Evolutionary conservation across 2,797 vertebrate species (phyloP).

Genomic region (Sebastes wilsoni): DNA sequence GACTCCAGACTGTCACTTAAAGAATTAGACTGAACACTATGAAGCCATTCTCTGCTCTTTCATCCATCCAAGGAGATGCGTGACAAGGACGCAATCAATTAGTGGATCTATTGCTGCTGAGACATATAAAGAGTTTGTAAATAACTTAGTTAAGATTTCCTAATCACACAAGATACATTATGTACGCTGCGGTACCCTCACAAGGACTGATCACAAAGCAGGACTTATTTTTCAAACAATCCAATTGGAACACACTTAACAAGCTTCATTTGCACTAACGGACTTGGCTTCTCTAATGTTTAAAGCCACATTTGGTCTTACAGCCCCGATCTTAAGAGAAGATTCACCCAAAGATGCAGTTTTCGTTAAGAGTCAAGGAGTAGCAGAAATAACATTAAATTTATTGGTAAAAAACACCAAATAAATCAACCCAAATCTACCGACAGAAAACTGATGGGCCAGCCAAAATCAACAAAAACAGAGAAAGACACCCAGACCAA

Average conservation of each 20-base stretch:
- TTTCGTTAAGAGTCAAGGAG: neutral
- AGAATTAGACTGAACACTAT: conserved; percentile 9
- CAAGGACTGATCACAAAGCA: neutral
- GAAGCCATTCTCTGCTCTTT: conserved; percentile 6
- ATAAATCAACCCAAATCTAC: neutral
- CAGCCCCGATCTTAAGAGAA: neutral
- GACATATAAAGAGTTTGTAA: neutral
- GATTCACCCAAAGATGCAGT: neutral
- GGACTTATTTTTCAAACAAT: neutral
- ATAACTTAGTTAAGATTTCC: neutral
- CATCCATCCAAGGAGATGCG: neutral
- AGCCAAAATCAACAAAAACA: neutral
- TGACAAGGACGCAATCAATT: conserved; percentile 20
- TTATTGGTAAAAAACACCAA: neutral
- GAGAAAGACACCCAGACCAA: neutral
- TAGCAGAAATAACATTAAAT: neutral
- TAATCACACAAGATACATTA: neutral
- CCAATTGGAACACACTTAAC: neutral
- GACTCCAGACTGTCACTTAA: neutral
- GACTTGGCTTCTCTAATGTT: neutral
- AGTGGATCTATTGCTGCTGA: neutral
- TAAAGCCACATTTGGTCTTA: neutral
- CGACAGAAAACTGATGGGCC: neutral
- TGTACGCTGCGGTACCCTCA: neutral
- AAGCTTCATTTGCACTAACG: neutral